Evolutionary conservation across 2,797 vertebrate species (phyloP).

Genomic region (Myripristis jacobus): DNA sequence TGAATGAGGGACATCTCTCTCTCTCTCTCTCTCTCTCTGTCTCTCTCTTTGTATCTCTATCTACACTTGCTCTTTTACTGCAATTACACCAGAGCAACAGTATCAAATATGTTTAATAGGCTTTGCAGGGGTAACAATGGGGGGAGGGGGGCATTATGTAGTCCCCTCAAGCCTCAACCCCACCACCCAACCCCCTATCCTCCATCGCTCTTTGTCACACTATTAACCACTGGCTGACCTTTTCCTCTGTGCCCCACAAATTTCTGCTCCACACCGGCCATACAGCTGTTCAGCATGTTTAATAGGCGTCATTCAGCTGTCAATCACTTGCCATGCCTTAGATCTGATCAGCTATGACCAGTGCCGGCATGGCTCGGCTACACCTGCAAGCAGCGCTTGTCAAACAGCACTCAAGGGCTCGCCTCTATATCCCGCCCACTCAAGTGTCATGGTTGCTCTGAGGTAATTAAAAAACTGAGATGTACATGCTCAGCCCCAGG

Average conservation of each 20-base stretch:
- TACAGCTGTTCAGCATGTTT: conserved; percentile 55
- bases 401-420: conserved; percentile 43
- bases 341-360: not conserved
- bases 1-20: not conserved
- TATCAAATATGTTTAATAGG: conserved; percentile 4
- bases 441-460: conserved; percentile 14
- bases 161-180: conserved; percentile 22
- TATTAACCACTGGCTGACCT: conserved; percentile 66
- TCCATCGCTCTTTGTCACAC: conserved; percentile 19
- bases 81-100: not conserved
- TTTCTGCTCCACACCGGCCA: conserved; percentile 21
- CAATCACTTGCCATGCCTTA: not conserved
- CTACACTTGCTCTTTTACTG: not conserved
- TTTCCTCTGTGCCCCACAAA: conserved; percentile 49
- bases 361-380: not conserved
- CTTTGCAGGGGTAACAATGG: not conserved
- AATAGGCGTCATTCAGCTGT: conserved; percentile 18
- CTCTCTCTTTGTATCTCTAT: conserved; percentile 13
- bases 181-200: not conserved
- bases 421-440: conserved; percentile 49
- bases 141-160: conserved; percentile 30
- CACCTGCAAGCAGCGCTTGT: conserved; percentile 26
- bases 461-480: conserved; percentile 50
- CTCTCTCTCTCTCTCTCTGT: conserved; percentile 20
- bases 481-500: conserved; percentile 47